Evolutionary conservation across 1,140 invertebrate genomes (phyloP).

Genomic region (Tigriopus japonicus): DNA sequence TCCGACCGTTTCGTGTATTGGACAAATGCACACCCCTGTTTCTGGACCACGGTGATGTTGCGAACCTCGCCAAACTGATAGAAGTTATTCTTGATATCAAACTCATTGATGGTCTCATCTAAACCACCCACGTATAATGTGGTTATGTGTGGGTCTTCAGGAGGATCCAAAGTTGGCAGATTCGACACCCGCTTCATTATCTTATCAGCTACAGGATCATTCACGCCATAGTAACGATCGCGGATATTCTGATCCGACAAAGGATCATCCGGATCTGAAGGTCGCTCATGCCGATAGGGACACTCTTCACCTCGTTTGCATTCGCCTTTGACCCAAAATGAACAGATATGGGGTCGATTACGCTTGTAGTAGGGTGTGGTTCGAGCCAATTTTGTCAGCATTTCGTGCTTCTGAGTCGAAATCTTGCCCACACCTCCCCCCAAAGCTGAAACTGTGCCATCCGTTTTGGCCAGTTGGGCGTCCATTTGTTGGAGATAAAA

Average conservation of each 20-base stretch:
- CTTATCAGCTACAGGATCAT: constrained; percentile 98
- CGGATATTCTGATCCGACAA: constrained; percentile 98
- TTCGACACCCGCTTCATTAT: constrained; percentile 75
- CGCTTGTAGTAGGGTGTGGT: constrained; percentile 97
- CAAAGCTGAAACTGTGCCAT: background rate
- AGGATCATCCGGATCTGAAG: constrained; percentile 97
- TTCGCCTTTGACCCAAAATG: constrained; percentile 99
- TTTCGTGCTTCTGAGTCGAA: constrained; percentile 34
- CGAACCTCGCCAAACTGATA: constrained; percentile 99
- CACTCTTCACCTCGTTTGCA: constrained; percentile 98
- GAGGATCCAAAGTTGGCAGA: constrained; percentile 82
- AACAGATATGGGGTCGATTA: constrained; percentile 96
- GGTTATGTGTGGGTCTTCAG: constrained; percentile 88
- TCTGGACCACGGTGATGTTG: constrained; percentile 66
- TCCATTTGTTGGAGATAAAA: constrained; percentile 95
- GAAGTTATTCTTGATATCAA: constrained; percentile 76
- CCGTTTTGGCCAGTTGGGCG: constrained; percentile 36
- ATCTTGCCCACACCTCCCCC: background rate
- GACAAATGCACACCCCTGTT: constrained; percentile 94
- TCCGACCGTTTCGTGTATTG: constrained; percentile 76
- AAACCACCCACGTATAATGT: constrained; percentile 67
- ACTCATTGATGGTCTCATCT: constrained; percentile 45
- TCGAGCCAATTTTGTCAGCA: constrained; percentile 79
- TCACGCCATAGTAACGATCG: constrained; percentile 90
- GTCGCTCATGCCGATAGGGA: constrained; percentile 96